Conservation (phyloP, 2,888 invertebrate genomes). For the Protonemura montana region DNA sequence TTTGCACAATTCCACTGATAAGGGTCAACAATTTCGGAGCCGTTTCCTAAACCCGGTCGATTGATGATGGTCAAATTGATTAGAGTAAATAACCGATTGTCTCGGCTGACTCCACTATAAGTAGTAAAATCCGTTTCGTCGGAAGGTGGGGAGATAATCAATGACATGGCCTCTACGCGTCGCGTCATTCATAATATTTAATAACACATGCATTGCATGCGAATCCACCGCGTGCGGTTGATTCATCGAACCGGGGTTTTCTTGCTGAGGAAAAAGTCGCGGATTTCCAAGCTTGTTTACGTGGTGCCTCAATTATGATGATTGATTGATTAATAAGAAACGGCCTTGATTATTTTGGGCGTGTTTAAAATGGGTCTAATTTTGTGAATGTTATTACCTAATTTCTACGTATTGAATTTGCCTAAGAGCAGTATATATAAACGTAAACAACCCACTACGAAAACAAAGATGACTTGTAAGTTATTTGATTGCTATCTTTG, state of each 20-base stretch:
- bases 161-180: conserved; percentile 17
- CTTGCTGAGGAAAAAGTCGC: not conserved
- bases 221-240: not conserved
- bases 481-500: no score
- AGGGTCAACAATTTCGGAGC: not conserved
- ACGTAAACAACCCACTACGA: not conserved
- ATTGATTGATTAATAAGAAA: not conserved
- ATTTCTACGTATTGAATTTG: not conserved
- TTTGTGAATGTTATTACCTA: not conserved
- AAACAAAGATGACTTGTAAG: not conserved
- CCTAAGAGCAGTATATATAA: not conserved
- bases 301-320: not conserved
- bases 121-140: not conserved
- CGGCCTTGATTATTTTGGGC: not conserved
- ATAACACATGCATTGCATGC: not conserved
- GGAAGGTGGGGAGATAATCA: not conserved
- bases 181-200: not conserved
- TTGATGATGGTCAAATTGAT: not conserved
- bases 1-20: not conserved
- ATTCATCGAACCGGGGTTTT: not conserved
- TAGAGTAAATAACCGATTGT: not conserved
- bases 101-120: not conserved
- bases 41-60: not conserved
- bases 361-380: not conserved
- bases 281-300: not conserved